Base-by-base conservation (phyloP, 2,113 vertebrate genomes). In the Plotosus lineatus region DNA sequence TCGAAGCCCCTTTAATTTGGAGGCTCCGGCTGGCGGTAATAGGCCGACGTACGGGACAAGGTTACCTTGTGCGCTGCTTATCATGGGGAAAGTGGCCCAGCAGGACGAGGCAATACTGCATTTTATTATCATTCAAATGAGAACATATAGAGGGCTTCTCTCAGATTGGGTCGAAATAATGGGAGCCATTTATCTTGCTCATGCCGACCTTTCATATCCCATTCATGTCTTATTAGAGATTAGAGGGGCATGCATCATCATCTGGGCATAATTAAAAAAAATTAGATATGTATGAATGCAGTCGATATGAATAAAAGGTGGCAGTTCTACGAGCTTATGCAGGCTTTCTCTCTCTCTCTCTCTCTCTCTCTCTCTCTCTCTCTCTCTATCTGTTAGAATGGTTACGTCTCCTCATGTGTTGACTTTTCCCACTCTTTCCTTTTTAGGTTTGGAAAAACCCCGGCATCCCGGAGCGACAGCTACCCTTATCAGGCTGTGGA, bases 111-210 rank as follows among this genome's bases (percentile, higher is more conserved):
- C 85, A 89, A 94, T 94, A 94, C 90, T 0, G 84, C 87, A 90
- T 94, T 92, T 94, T 95, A 93, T 96, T 94, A 93, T 96, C 93
- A 94, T 95, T 95, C 94, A 97, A 95, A 88, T 94, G 93, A 94
- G 95, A 95, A 94, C 88, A 90, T 89, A 89, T 92, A 92, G 92
- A 95, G 92, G 94, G 90, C 94, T 95, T 95, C 95, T 93, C 88
- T 95, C 94, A 94, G 94, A 95, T 95, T 95, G 94, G 76, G 60
- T 93, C 92, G 92, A 94, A 96, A 95, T 97, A 96, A 97, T 94
- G 94, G 94, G 89, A 93, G 91, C 92, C 94, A 93, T 96, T 96
- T 94, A 96, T 97, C 95, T 97, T 91, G 92, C 83, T 94, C 93
- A 94, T 90, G 90, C 91, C 94, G 93, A 95, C 95, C 95, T 95